A percentile compares a stretch with the other conserved stretches of the same genome.
phyloP scores from a whole-genome alignment of 2,888 invertebrate genomes.

The Cremastinae sp. region DNA sequence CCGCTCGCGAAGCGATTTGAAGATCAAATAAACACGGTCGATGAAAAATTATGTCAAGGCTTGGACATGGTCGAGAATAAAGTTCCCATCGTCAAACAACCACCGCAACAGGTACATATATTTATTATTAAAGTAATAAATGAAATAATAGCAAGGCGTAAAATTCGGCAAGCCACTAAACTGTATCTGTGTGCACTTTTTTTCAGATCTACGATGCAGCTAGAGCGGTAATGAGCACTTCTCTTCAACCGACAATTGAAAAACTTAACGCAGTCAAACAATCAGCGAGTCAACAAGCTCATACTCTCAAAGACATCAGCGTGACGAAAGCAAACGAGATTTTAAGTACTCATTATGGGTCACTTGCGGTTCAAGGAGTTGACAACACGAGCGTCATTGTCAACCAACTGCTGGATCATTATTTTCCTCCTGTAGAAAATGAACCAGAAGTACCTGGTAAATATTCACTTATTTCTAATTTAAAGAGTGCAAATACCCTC shows the following conservation, averaged over 20 bases:
- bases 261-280: constrained; percentile 80
- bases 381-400: constrained; percentile 87
- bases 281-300: constrained; percentile 84
- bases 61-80: constrained; percentile 82
- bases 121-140: too few relatives aligned
- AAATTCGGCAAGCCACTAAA: constrained; percentile 21
- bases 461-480: too few relatives aligned
- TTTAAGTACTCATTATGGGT: constrained; percentile 86
- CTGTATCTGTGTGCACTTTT: constrained; percentile 5
- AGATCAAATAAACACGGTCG: constrained; percentile 82
- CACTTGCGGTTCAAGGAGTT: constrained; percentile 85
- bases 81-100: constrained; percentile 82
- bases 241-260: constrained; percentile 76
- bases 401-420: constrained; percentile 88
- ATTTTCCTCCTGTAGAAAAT: constrained; percentile 84
- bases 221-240: constrained; percentile 75
- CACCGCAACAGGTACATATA: constrained; percentile 82
- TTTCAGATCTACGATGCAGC: constrained; percentile 77
- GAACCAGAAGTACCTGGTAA: constrained; percentile 80
- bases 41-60: constrained; percentile 82
- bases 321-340: constrained; percentile 88
- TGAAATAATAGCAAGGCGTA: constrained; percentile 15
- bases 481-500: too few relatives aligned
- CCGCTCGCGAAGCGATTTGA: constrained; percentile 82
- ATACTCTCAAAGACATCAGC: constrained; percentile 86